Evolutionary conservation across 2,113 vertebrate species (phyloP).

Genomic region (Paralichthys olivaceus): DNA sequence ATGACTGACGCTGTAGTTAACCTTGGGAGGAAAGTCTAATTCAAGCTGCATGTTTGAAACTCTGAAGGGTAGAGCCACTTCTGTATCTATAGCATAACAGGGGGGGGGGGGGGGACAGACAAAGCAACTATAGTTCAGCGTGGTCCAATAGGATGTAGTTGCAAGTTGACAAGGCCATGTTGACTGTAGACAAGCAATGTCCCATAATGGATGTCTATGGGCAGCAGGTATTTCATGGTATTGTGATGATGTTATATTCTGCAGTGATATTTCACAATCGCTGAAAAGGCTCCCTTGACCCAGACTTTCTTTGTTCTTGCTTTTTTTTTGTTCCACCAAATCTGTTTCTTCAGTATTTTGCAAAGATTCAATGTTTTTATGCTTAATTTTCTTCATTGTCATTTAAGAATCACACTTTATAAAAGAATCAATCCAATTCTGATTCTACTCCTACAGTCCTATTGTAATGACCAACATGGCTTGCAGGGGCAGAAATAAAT

Average conservation of each 20-base stretch:
- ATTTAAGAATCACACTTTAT: not conserved
- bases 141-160: not conserved
- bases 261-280: too few relatives aligned
- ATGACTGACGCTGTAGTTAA: not conserved
- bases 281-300: too few relatives aligned
- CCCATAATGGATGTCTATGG: too few relatives aligned
- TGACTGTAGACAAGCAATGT: too few relatives aligned
- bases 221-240: too few relatives aligned
- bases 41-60: not conserved
- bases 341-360: not conserved
- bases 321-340: not conserved
- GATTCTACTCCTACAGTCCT: not conserved
- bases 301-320: too few relatives aligned
- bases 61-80: not conserved
- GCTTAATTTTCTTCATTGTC: not conserved
- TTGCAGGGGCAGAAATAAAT: too few relatives aligned
- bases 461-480: not conserved
- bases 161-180: too few relatives aligned
- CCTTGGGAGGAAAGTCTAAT: not conserved
- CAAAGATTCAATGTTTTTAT: not conserved
- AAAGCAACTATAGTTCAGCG: constrained; percentile 7
- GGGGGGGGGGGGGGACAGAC: not conserved
- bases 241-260: too few relatives aligned
- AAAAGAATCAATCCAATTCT: not conserved
- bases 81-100: not conserved